Conservation (phyloP, 2,113 vertebrate species). For the Caranx ignobilis region DNA sequence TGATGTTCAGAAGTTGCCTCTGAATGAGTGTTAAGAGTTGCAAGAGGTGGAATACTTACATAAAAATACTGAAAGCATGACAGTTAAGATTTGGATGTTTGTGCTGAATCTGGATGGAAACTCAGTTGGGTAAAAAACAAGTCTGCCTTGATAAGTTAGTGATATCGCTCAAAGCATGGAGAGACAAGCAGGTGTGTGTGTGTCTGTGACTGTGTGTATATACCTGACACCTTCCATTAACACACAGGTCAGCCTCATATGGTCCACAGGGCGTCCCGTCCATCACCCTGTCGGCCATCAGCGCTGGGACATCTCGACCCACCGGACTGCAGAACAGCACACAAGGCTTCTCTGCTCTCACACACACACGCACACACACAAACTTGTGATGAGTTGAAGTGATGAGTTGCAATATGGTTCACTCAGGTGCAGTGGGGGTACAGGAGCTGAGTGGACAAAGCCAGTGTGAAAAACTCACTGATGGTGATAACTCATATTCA, state of each 20-base stretch:
- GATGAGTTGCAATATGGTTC: too few species aligned
- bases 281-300: constrained; percentile 92
- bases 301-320: constrained; percentile 88
- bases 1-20: neutral
- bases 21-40: neutral
- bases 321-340: constrained; percentile 91
- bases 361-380: constrained; percentile 52
- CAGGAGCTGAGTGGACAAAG: too few species aligned
- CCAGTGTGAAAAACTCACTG: too few species aligned
- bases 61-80: neutral
- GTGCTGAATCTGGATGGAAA: neutral
- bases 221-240: constrained; percentile 96
- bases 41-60: neutral
- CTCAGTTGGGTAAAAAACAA: neutral
- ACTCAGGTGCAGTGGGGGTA: too few species aligned
- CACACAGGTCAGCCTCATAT: constrained; percentile 94
- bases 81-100: neutral
- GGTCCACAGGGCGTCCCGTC: constrained; percentile 97
- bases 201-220: neutral
- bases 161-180: too few species aligned
- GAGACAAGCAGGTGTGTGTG: neutral
- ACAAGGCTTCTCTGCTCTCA: constrained; percentile 91
- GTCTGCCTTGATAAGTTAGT: too few species aligned
- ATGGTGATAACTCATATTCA: too few species aligned
- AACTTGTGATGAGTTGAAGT: neutral